Percentiles rank a stretch among this genome's conserved stretches.
phyloP scores from a whole-genome alignment of 2,797 vertebrate species.

The Austrolebias charrua region DNA sequence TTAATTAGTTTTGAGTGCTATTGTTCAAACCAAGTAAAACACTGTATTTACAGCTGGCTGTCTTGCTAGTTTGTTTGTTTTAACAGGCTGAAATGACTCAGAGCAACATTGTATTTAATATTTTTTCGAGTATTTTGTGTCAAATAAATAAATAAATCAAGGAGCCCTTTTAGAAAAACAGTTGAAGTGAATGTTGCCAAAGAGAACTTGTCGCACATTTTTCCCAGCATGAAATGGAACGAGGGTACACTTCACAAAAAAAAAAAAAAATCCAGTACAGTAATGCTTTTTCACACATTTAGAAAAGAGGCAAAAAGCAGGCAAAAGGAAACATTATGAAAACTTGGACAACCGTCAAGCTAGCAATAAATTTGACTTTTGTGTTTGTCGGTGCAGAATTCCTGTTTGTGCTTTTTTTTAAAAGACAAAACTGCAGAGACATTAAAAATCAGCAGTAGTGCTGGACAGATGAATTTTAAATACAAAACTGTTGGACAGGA shows the following conservation, averaged over 20 bases:
- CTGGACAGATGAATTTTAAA: no score
- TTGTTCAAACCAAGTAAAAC: neutral
- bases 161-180: neutral
- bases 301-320: no score
- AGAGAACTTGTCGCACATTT: neutral
- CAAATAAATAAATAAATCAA: slow-evolving; percentile 2
- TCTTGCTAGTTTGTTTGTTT: slow-evolving; percentile 7
- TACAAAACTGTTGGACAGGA: no score
- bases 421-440: no score
- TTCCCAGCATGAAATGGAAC: slow-evolving; percentile 2
- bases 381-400: no score
- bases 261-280: no score
- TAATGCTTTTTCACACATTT: no score
- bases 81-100: slow-evolving; percentile 1
- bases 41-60: slow-evolving; percentile 8
- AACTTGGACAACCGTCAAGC: no score
- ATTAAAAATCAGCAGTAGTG: no score
- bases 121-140: neutral
- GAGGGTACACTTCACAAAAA: neutral
- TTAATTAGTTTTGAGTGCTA: neutral
- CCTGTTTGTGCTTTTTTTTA: no score
- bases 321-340: no score
- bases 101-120: neutral
- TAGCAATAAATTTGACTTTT: no score
- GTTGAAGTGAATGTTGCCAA: slow-evolving; percentile 3